These are phyloP conservation scores for Silvanus unidentatus DNA, from an alignment of 2,888 invertebrate genomes.

Conservation along the genomic window DNA sequence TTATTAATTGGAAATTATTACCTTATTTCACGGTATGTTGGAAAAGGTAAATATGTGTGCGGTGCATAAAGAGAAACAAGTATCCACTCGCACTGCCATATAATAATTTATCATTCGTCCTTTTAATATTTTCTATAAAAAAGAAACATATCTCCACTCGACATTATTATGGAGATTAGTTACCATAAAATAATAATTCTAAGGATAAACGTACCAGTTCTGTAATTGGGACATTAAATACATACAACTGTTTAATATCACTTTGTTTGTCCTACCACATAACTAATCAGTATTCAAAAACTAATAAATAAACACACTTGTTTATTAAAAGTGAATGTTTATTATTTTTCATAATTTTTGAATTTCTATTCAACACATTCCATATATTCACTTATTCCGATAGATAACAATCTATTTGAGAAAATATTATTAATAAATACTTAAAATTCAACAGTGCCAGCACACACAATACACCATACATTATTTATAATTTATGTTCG, in stretches of 20 bases:
- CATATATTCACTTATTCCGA: conserved; percentile 17
- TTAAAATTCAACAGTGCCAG: too few relatives aligned
- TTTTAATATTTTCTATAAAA: conserved; percentile 23
- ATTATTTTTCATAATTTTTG: conserved; percentile 33
- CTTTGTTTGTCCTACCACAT: too few relatives aligned
- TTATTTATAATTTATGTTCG: background rate
- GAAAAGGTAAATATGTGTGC: conserved; percentile 24
- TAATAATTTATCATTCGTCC: conserved; percentile 24
- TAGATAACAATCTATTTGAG: conserved; percentile 19
- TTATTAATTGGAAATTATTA: conserved; percentile 35
- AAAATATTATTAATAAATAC: background rate
- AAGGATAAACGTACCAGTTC: background rate
- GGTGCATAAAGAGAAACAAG: conserved; percentile 1
- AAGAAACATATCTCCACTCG: conserved; percentile 15
- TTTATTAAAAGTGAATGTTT: conserved; percentile 1
- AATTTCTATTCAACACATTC: conserved; percentile 30
- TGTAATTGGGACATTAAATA: too few relatives aligned
- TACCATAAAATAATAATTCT: conserved; percentile 18
- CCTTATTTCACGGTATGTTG: conserved; percentile 32
- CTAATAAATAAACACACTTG: background rate
- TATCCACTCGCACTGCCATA: conserved; percentile 4
- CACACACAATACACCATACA: too few relatives aligned
- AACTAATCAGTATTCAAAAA: too few relatives aligned
- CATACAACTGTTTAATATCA: too few relatives aligned
- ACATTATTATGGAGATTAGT: conserved; percentile 26